phyloP scores from a whole-genome alignment of 2,113 vertebrate genomes.

The Nycticebus coucang region DNA sequence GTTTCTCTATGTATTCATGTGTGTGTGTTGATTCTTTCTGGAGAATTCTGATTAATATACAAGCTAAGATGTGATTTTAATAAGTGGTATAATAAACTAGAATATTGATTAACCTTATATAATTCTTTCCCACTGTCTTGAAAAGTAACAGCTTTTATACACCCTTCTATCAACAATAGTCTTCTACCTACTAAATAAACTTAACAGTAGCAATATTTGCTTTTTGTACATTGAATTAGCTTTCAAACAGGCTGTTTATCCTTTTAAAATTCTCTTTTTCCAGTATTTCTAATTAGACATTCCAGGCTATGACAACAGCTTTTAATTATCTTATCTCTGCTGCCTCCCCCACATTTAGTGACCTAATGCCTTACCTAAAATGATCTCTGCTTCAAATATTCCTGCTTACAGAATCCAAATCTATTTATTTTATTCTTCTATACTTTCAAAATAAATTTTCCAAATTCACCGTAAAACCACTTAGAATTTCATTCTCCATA shows the following conservation, averaged over 20 bases:
- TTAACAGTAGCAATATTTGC: not conserved
- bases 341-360: not conserved
- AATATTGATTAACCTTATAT: not conserved
- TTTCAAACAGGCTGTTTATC: not conserved
- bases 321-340: not conserved
- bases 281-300: not conserved
- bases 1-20: not conserved
- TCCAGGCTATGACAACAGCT: too few relatives aligned
- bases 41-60: not conserved
- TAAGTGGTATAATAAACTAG: not conserved
- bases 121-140: not conserved
- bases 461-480: not conserved
- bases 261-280: slow-evolving; percentile 1
- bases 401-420: not conserved
- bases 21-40: not conserved
- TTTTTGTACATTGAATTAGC: not conserved
- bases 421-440: not conserved
- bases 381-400: slow-evolving; percentile 20
- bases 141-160: not conserved
- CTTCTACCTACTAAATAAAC: not conserved
- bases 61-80: not conserved
- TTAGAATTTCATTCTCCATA: not conserved
- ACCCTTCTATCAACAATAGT: not conserved
- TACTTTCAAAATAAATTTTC: not conserved
- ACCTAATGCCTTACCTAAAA: not conserved